Base-by-base conservation (phyloP, 2,888 invertebrate genomes). In the Choristoneura rosaceana region DNA sequence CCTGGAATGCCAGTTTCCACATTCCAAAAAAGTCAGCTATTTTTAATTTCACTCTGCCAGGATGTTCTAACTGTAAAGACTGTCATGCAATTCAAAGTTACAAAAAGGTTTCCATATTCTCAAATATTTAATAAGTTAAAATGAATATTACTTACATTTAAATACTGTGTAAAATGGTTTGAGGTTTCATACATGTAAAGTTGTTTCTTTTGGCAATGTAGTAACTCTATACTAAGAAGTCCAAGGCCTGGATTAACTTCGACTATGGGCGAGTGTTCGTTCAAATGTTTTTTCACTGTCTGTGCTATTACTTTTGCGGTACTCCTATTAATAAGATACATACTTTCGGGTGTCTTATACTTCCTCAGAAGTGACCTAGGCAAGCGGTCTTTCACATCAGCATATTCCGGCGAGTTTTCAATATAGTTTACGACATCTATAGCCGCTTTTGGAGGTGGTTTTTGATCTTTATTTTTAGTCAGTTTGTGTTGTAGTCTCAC, bases 231-330 rank as follows among this genome's bases (percentile, higher is more conserved):
- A 2, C 96, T 96, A 64, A 97, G 85, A 25, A 95, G 85, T 0
- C 97, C 96, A 58, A 95, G 88, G 0, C 97, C 97, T 0, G 97
- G 96, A 88, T 96, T 96, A 0, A 96, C 91, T 90, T 97, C 97
- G n/a, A 96, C 87, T 15, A 96, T 82, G 3, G 94, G 89, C 14
- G 84, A 79, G n/a, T 84, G 79, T 12, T 82, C 74, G 34, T 78
- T 78, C 33, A 95, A 77, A 74, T 90, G 81, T 12, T 80, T 77
- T 74, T 82, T 83, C n/a, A 95, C 84, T 41, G 90, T 80, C 34
- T 83, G 78, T 2, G 83, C 82, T 70, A 95, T 90, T 74, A 82
- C 74, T 74, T 88, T 86, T 0, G 95, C 95, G 15, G 88, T 89
- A 41, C 82, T 79, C 70, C 79, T 82, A 74, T 94, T 90, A 65